Evolutionary conservation across 2,888 invertebrate species (phyloP).

Genomic region (Onthophagus sagittarius): DNA sequence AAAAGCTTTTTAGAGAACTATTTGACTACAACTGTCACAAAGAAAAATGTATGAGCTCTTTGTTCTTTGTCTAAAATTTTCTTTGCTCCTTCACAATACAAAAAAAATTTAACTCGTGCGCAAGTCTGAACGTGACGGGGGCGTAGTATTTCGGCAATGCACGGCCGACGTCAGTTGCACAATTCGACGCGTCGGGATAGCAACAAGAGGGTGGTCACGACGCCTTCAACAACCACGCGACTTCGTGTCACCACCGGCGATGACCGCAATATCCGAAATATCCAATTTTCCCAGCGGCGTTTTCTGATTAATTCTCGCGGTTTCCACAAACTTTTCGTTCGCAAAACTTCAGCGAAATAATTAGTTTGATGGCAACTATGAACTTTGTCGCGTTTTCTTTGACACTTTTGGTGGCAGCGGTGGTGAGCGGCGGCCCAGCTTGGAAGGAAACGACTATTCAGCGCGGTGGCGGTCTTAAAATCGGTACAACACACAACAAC

Average conservation of each 20-base stretch:
- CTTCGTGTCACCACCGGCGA: slow-evolving; percentile 15
- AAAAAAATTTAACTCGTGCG: slow-evolving; percentile 28
- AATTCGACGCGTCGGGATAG: slow-evolving; percentile 30
- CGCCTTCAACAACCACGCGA: slow-evolving; percentile 27
- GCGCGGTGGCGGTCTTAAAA: slow-evolving; percentile 44
- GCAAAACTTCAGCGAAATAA: not conserved
- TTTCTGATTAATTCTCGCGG: not conserved
- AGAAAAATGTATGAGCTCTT: not conserved
- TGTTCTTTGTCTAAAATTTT: slow-evolving; percentile 4
- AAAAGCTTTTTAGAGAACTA: not conserved
- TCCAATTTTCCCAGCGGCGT: not conserved
- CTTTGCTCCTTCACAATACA: not conserved
- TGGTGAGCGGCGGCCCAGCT: slow-evolving; percentile 47
- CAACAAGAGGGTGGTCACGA: slow-evolving; percentile 19
- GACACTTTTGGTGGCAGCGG: slow-evolving; percentile 43
- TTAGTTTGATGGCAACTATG: slow-evolving; percentile 33
- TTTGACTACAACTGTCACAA: too few relatives aligned
- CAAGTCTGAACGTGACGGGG: slow-evolving; percentile 38
- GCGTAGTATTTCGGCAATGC: slow-evolving; percentile 42
- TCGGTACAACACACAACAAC: slow-evolving; percentile 36
- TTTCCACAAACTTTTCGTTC: not conserved
- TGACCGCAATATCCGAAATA: not conserved
- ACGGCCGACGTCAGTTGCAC: slow-evolving; percentile 34
- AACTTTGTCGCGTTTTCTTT: slow-evolving; percentile 41
- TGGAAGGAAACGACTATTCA: slow-evolving; percentile 45